Conservation (phyloP, 2,888 invertebrate species). For the Agrypnus murinus region DNA sequence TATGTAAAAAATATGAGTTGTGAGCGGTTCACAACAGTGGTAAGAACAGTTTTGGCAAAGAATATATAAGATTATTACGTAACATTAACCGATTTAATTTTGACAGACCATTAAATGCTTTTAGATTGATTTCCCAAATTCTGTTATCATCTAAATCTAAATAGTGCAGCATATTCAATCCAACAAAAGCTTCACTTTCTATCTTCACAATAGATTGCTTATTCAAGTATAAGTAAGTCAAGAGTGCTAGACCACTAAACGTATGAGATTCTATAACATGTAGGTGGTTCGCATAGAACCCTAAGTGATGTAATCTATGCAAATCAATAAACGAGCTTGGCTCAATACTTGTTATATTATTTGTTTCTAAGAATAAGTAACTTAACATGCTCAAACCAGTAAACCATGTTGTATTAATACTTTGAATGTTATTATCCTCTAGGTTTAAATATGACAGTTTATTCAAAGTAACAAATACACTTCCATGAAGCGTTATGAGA, state of each 20-base stretch:
- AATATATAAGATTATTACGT: not conserved
- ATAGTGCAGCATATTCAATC: no score
- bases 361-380: conserved; percentile 67
- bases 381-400: conserved; percentile 66
- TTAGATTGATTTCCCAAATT: no score
- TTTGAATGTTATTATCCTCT: conserved; percentile 67
- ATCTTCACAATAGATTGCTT: no score
- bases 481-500: no score
- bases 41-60: no score
- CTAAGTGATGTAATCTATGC: not conserved
- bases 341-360: conserved; percentile 62
- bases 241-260: no score
- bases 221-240: not conserved
- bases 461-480: conserved; percentile 65
- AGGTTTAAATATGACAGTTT: conserved; percentile 68
- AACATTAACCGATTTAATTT: not conserved
- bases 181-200: no score
- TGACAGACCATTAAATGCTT: not conserved
- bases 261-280: no score
- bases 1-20: no score
- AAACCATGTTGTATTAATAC: conserved; percentile 66
- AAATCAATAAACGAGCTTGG: conserved; percentile 36
- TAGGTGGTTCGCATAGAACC: conserved; percentile 13
- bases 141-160: no score
- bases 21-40: no score